phyloP scores from a whole-genome alignment of 2,797 vertebrate species.

The Sarcoramphus papa region DNA sequence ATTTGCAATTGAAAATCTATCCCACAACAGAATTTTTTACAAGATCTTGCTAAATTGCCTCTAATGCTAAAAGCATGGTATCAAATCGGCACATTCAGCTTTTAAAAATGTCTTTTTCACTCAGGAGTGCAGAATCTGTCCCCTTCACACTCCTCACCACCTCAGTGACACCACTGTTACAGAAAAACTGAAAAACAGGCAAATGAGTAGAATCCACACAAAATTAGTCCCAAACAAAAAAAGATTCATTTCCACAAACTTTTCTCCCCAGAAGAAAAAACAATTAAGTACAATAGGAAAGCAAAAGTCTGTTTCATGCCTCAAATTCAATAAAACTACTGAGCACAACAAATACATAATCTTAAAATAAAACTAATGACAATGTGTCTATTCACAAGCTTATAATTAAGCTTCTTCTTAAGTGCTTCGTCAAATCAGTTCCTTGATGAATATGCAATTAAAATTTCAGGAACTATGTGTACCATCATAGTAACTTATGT shows the following conservation, averaged over 20 bases:
- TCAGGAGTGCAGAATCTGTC: accelerated
- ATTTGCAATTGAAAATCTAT: neutral
- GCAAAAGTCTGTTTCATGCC: neutral
- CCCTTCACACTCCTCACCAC: neutral
- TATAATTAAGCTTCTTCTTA: neutral
- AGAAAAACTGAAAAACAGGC: neutral
- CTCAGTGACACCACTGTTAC: neutral
- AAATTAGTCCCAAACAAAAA: neutral
- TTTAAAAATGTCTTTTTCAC: neutral
- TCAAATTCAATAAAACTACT: neutral
- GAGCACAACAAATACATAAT: neutral
- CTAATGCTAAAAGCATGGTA: neutral
- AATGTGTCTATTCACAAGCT: neutral
- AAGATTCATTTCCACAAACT: neutral
- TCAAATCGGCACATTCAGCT: neutral
- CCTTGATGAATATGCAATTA: neutral
- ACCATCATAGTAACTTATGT: neutral
- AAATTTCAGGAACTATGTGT: neutral
- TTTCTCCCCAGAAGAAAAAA: neutral
- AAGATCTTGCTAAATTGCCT: neutral
- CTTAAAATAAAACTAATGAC: neutral
- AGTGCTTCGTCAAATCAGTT: neutral
- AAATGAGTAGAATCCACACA: neutral
- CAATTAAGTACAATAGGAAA: neutral
- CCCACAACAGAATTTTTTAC: neutral